Percentiles rank a stretch among this genome's conserved stretches.
Conservation (phyloP, 2,888 invertebrate species). For the Tipula confusa region DNA sequence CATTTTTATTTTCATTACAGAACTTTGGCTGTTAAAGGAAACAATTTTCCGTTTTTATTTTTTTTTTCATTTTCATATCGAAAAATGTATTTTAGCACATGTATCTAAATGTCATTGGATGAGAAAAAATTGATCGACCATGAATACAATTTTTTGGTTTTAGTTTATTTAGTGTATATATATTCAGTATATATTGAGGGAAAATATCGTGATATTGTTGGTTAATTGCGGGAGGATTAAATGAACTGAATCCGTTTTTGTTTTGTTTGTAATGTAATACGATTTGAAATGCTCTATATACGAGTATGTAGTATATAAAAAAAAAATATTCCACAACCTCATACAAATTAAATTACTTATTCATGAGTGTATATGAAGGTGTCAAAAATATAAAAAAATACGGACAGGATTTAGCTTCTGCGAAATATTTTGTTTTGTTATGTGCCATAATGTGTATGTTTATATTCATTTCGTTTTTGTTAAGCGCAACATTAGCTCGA, state of each 20-base stretch:
- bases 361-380: neutral
- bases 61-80: neutral
- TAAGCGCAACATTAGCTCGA: neutral
- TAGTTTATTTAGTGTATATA: neutral
- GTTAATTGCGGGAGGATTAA: conserved; percentile 4
- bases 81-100: neutral
- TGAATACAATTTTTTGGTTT: neutral
- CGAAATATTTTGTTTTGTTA: neutral
- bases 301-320: neutral
- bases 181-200: neutral
- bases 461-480: too few relatives aligned
- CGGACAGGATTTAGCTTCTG: neutral
- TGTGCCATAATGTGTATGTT: neutral
- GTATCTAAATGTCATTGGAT: conserved; percentile 12
- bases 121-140: neutral
- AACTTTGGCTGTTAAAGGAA: neutral
- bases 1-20: neutral
- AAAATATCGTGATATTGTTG: neutral
- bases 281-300: neutral
- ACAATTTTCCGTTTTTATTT: too few relatives aligned
- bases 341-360: neutral
- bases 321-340: neutral
- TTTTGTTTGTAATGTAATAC: neutral
- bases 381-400: neutral
- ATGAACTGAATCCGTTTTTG: neutral